phyloP scores from a whole-genome alignment of 2,797 vertebrate genomes.

The Coendou prehensilis region DNA sequence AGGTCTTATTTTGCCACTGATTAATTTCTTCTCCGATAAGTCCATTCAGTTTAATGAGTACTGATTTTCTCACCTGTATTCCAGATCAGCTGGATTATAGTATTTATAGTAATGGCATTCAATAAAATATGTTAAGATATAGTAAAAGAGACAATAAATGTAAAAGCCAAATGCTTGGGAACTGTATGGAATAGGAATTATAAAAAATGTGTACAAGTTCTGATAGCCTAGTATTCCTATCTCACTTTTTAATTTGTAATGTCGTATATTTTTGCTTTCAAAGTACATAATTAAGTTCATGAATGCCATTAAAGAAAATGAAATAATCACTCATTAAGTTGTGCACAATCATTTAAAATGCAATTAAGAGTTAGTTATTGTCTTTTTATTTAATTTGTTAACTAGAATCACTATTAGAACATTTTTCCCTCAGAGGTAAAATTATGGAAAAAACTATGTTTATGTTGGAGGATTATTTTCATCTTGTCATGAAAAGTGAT shows the following conservation, averaged over 20 bases:
- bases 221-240: not conserved
- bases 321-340: slow-evolving; percentile 63
- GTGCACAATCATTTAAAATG: slow-evolving; percentile 61
- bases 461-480: not conserved
- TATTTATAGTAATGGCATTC: not conserved
- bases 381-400: slow-evolving; percentile 70
- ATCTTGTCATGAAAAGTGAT: slow-evolving; percentile 18
- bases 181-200: not conserved
- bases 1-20: not conserved
- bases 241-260: slow-evolving; percentile 43
- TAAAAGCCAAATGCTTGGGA: slow-evolving; percentile 19
- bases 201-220: slow-evolving; percentile 16
- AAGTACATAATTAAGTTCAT: slow-evolving; percentile 69
- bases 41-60: not conserved
- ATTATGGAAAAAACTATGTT: not conserved
- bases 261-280: slow-evolving; percentile 40
- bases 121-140: slow-evolving; percentile 45
- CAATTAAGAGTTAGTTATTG: slow-evolving; percentile 56
- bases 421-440: not conserved
- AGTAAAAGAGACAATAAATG: not conserved
- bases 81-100: not conserved
- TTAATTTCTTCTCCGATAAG: not conserved
- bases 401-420: slow-evolving; percentile 32
- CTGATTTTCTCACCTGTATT: not conserved
- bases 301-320: slow-evolving; percentile 40